phyloP scores from a whole-genome alignment of 2,888 invertebrate species.

The Apodemia zela region DNA sequence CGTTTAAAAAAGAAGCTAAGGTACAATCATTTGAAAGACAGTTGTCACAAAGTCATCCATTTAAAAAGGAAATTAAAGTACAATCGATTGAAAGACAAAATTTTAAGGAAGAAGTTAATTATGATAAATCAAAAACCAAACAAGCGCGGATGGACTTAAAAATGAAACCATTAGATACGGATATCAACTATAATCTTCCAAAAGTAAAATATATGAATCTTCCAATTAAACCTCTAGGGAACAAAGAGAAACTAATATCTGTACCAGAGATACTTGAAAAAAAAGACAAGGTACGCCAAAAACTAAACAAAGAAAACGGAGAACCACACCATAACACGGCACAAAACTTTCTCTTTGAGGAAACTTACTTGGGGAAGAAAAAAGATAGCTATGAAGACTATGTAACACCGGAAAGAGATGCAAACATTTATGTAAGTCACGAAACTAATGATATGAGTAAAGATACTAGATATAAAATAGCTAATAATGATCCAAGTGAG shows the following conservation, averaged over 20 bases:
- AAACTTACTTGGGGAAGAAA: constrained; percentile 10
- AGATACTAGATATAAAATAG: constrained; percentile 29
- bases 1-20: neutral
- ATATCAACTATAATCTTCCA: neutral
- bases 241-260: no score
- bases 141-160: neutral
- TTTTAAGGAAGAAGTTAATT: neutral
- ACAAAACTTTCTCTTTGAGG: neutral
- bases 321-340: neutral
- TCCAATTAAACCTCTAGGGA: neutral
- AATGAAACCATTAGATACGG: neutral
- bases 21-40: neutral
- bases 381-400: constrained; percentile 60
- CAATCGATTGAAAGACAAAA: neutral
- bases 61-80: neutral
- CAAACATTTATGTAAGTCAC: constrained; percentile 34
- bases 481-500: constrained; percentile 12
- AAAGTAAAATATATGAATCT: neutral
- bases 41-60: neutral
- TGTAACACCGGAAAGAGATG: constrained; percentile 42
- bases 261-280: neutral
- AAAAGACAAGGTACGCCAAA: neutral
- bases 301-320: neutral
- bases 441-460: constrained; percentile 19
- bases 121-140: neutral